Percentiles rank a stretch among this genome's conserved stretches.
phyloP scores from a whole-genome alignment of 92 coral and sea anemone genomes.

The Parazoanthus atlanticus region DNA sequence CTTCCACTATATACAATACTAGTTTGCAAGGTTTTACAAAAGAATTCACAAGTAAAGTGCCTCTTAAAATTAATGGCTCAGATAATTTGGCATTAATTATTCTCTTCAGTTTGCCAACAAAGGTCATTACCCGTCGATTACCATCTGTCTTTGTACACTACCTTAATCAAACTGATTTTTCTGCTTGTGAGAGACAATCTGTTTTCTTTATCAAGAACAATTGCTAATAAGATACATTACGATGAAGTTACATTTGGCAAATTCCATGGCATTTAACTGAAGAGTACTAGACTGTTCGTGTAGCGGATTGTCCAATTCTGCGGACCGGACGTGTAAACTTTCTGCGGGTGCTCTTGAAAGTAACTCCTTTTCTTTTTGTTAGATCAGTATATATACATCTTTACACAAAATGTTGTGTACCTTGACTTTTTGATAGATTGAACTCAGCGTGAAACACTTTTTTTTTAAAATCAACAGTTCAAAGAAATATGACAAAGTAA shows the following conservation, averaged over 20 bases:
- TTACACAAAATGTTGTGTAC: not conserved
- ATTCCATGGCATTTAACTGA: not conserved
- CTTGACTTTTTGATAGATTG: not conserved
- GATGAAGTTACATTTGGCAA: no score
- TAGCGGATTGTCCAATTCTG: not conserved
- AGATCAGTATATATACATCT: no score
- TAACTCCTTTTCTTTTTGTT: not conserved
- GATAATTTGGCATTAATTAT: no score
- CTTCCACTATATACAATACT: not conserved
- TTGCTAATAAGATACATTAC: not conserved
- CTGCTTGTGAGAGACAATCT: not conserved
- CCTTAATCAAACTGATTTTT: not conserved
- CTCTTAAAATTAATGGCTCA: no score
- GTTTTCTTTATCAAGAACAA: not conserved
- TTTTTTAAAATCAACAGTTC: not conserved
- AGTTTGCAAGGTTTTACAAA: not conserved
- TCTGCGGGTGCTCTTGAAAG: not conserved
- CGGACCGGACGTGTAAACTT: no score
- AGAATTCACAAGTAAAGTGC: not conserved
- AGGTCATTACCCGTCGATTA: not conserved
- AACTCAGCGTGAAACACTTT: not conserved
- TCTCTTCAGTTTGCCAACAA: not conserved
- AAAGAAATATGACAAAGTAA: not conserved
- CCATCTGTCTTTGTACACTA: not conserved
- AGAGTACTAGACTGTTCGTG: not conserved